Base-by-base conservation (phyloP, 1,140 invertebrate genomes). In the Cydia amplana region DNA sequence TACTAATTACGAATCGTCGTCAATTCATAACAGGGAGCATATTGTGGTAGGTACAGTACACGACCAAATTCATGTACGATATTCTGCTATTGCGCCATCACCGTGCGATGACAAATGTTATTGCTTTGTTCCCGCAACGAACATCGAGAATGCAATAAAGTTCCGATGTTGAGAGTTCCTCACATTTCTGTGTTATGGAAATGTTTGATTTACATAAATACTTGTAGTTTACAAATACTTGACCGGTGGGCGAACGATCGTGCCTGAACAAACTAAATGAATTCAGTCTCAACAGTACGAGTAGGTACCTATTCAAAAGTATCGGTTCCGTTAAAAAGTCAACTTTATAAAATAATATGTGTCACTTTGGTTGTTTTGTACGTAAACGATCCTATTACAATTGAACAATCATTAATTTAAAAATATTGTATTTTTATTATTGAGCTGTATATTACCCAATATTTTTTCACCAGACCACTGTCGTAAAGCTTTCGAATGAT, bases 141-240 rank as follows among this genome's bases (percentile, higher is more conserved):
- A 28, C 28, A 28, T 77, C 78, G 77, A 23, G 82, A 85, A 82
- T 82, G 84, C 84, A 85, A 85, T 85, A 85, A 82, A 80, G 80
- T 79, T 85, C 76, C 78, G 78, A 75, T 75, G 78, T 74, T 77
- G 74, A 80, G 80, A 79, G 79, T 77, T 77, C 74, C 74, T 77
- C 28, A 70, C 65, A 70, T 70, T 70, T 70, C 65, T 70, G 65
- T 70, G 16, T 43, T 70, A 70, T 70, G 65, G 65, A n/a, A 70
- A 70, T 36, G 65, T 70, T 14, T 36, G 65, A 70, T 70, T 70
- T 70, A 70, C 65, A 70, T 70, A 70, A 70, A 70, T 70, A 40
- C 65, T 67, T 32, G 65, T 40, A 16, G 65, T n/a, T 60, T 51
- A 23, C 55, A 60, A 40, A 10, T 5, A 70, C 65, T 70, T 70